A percentile compares a stretch with the other conserved stretches of the same genome.
Evolutionary conservation across 30 jellyfish, hydroid and myxozoan genomes (phyloP).

Genomic region (Mastigias papua): DNA sequence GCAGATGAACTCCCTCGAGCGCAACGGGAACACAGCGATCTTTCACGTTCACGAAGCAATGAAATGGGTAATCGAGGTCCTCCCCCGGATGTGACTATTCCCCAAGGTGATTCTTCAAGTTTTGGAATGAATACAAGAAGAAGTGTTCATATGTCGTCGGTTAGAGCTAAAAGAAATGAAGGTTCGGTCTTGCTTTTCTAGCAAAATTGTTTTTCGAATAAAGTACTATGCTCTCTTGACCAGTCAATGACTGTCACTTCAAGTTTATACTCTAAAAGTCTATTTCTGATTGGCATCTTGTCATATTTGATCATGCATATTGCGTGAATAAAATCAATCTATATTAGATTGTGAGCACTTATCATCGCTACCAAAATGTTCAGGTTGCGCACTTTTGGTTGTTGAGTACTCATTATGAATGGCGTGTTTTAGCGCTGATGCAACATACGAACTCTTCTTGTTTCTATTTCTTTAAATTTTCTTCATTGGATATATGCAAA

Average conservation of each 20-base stretch:
- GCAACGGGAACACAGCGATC: constrained; percentile 12
- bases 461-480: background rate
- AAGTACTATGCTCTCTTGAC: background rate
- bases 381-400: background rate
- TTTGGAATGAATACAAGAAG: constrained; percentile 74
- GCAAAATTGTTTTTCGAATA: background rate
- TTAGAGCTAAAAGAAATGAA: constrained; percentile 72
- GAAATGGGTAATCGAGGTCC: constrained; percentile 82
- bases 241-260: background rate
- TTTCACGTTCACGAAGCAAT: constrained; percentile 33
- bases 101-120: constrained; percentile 78
- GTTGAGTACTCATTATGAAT: background rate
- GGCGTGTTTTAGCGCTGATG: constrained; percentile 3
- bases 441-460: constrained; percentile 20
- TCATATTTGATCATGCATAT: background rate
- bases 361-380: background rate
- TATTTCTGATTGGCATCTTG: background rate
- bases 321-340: background rate
- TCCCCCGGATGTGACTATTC: constrained; percentile 93
- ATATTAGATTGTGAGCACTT: background rate
- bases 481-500: background rate
- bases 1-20: constrained; percentile 52
- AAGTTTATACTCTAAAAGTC: background rate
- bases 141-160: constrained; percentile 87
- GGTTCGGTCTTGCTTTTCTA: constrained; percentile 59